Conservation (phyloP, 2,888 invertebrate genomes). For the Dusona sp. region DNA sequence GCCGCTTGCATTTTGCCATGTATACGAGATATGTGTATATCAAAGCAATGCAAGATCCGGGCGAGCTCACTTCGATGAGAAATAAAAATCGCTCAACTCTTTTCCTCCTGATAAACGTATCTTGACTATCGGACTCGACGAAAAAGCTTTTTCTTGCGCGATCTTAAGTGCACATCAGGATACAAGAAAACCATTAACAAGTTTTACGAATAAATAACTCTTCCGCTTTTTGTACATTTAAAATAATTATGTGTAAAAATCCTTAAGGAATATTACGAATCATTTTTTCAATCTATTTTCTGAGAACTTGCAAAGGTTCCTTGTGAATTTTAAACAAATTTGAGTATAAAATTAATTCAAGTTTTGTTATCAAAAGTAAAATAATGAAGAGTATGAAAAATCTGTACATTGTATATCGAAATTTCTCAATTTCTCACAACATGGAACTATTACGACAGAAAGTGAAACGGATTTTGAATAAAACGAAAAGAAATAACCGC, state of each 20-base stretch:
- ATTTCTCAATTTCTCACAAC: neutral
- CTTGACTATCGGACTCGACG: constrained; percentile 20
- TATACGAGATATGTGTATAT: neutral
- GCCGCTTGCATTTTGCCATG: constrained; percentile 17
- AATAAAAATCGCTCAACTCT: constrained; percentile 52
- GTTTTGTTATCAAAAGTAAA: no score
- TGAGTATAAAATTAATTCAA: neutral
- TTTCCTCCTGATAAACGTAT: constrained; percentile 26
- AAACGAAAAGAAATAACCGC: neutral
- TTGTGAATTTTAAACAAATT: neutral
- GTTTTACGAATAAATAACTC: constrained; percentile 9
- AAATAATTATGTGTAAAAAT: neutral
- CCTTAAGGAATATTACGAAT: neutral
- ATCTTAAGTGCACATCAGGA: constrained; percentile 40
- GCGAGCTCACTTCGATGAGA: constrained; percentile 44
- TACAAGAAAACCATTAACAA: constrained; percentile 16
- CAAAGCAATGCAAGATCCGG: constrained; percentile 4
- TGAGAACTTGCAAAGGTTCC: neutral
- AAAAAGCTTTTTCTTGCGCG: constrained; percentile 54
- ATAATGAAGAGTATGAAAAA: no score
- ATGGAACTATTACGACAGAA: neutral
- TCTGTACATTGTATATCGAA: neutral
- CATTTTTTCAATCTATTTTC: neutral
- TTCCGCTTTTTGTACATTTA: neutral
- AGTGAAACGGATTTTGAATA: neutral